These are phyloP conservation scores for Dryobates pubescens DNA, from an alignment of 2,797 vertebrate species.

Conservation along the genomic window DNA sequence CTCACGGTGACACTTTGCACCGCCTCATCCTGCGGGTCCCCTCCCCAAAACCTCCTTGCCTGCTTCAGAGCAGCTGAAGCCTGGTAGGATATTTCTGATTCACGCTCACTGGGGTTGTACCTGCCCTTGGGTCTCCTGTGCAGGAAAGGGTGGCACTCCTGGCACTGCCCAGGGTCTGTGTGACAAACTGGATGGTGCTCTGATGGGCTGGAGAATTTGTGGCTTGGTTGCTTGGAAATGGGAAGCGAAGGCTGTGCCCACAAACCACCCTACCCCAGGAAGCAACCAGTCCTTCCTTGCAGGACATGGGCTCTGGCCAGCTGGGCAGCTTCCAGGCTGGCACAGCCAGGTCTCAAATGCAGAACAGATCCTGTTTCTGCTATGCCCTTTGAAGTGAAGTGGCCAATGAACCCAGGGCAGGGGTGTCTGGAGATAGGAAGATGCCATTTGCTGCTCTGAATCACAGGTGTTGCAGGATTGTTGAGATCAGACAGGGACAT, in stretches of 20 bases:
- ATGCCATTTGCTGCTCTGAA: not conserved
- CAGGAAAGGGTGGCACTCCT: not conserved
- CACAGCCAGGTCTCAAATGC: not conserved
- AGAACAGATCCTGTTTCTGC: not conserved
- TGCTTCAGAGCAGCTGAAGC: not conserved
- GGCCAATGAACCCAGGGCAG: not conserved
- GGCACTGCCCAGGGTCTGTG: not conserved
- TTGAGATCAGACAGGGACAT: not conserved
- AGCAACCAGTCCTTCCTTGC: not conserved
- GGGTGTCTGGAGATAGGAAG: not conserved
- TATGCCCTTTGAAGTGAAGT: not conserved
- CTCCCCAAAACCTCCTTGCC: not conserved
- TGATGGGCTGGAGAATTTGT: not conserved
- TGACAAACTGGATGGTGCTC: not conserved
- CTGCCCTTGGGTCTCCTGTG: not conserved
- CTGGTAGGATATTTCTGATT: not conserved
- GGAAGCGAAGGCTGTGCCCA: not conserved
- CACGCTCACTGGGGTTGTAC: not conserved
- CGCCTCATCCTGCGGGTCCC: not conserved
- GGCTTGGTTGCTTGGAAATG: not conserved
- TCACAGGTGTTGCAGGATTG: not conserved
- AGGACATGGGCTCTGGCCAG: not conserved
- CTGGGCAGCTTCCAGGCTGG: not conserved
- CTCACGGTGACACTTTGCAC: not conserved
- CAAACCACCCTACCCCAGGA: accelerated